Evolutionary conservation across 2,888 invertebrate genomes (phyloP).

Genomic region (Laspeyria flexula): DNA sequence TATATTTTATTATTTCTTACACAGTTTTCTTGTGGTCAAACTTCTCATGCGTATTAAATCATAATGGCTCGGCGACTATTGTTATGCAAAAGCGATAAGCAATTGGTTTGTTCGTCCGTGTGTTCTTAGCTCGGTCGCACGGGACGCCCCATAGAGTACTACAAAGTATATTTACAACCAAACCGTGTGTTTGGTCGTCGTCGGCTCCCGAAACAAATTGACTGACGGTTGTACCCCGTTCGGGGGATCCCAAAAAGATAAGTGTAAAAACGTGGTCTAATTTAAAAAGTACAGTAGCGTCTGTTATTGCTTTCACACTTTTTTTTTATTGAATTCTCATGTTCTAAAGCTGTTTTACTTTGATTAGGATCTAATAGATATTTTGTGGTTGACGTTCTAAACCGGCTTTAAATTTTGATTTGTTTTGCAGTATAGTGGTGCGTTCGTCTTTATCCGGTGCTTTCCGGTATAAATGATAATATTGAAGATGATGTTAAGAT

Average conservation of each 20-base stretch:
- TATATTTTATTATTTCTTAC: too few species aligned
- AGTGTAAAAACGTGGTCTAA: constrained; percentile 48
- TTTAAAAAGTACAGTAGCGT: constrained; percentile 45
- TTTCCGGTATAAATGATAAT: too few species aligned
- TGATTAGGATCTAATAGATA: constrained; percentile 40
- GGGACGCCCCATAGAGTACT: constrained; percentile 18
- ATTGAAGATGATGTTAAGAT: too few species aligned
- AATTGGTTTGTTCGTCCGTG: constrained; percentile 47
- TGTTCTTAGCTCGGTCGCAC: constrained; percentile 41
- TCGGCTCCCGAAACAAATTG: constrained; percentile 49
- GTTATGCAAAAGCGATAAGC: constrained; percentile 49
- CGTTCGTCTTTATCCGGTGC: too few species aligned
- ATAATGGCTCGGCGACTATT: constrained; percentile 27
- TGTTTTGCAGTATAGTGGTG: too few species aligned
- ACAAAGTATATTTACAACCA: constrained; percentile 47
- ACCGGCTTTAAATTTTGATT: not conserved
- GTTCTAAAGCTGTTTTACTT: constrained; percentile 35
- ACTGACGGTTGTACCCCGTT: constrained; percentile 43
- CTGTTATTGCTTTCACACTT: constrained; percentile 40
- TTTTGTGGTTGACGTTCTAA: not conserved
- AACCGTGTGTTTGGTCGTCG: constrained; percentile 24
- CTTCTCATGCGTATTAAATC: constrained; percentile 22
- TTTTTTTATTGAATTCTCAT: constrained; percentile 41
- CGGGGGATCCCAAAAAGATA: constrained; percentile 40
- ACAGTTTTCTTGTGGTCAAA: not conserved